Evolutionary conservation across 2,113 vertebrate species (phyloP).

Genomic region (Istiophorus platypterus): DNA sequence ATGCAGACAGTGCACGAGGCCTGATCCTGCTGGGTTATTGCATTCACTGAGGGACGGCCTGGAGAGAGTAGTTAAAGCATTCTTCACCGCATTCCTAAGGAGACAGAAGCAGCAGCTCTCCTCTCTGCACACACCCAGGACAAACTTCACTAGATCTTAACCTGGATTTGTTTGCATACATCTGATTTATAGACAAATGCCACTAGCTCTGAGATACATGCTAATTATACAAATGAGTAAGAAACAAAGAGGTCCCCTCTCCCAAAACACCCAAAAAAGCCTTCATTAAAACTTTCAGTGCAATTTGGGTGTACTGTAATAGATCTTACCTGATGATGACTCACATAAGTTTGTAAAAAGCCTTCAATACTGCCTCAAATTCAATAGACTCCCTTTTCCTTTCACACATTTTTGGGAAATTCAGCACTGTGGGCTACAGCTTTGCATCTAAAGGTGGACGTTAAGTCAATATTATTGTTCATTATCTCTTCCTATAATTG

Average conservation of each 20-base stretch:
- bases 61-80: conserved; percentile 34
- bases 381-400: conserved; percentile 43
- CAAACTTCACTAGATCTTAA: conserved; percentile 5
- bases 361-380: conserved; percentile 21
- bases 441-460: background rate
- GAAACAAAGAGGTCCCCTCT: background rate
- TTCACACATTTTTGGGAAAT: conserved; percentile 43
- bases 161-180: background rate
- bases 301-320: background rate
- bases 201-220: conserved; percentile 3
- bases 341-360: conserved; percentile 14
- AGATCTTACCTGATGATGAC: background rate
- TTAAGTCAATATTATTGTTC: background rate
- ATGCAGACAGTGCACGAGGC: conserved; percentile 50
- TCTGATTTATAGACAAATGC: background rate
- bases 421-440: background rate
- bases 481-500: background rate
- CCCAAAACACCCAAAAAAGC: background rate
- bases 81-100: conserved; percentile 62
- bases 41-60: conserved; percentile 44
- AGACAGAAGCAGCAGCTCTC: conserved; percentile 31
- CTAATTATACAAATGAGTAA: background rate
- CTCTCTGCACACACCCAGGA: background rate
- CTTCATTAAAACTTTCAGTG: background rate
- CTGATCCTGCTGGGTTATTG: conserved; percentile 38